Evolutionary conservation across 2,113 vertebrate species (phyloP), one percentile per base, ranked within the genome.

Genomic region (Australoheros scitulus): DNA sequence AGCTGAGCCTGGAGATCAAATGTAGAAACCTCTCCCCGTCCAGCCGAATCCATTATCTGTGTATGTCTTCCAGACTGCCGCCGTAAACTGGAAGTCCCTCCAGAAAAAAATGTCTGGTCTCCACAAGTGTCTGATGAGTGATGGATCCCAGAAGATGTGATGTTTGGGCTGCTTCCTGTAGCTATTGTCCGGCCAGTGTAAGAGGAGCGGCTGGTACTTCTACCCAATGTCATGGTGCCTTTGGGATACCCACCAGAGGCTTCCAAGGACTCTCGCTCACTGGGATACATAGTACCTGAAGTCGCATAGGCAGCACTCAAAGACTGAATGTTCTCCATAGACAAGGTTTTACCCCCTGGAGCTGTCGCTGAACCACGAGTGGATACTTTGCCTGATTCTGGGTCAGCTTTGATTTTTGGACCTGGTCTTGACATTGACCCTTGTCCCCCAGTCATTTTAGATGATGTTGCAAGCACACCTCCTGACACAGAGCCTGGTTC

Each of bases 251-350:
- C 94, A 15, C 96, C 95, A 15, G 97, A 97, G 29, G 96, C 96
- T 79, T 96, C 97, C 64, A 98, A 94, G 6, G 96, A 95, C 60
- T 99, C 97, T 2, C 96, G 97, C 87, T 99, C 97, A 87, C 95
- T 97, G 89, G 98, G 94, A 87, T 99, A 99, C 96, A 97, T 97
- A 80, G 97, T 97, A 89, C 97, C 97, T 80, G 98, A 97, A 1
- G 98, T 97, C 89, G 98, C 97, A 93, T 99, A 99, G 92, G 97
- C 98, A 77, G 98, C 98, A 61, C 97, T 99, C 87, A 99, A 94
- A 81, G 98, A 99, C 94, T 99, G 98, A 92, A 99, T 98, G 81
- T 99, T 99, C 94, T 99, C 98, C 98, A 99, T 99, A 2, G 98
- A 99, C 18, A 99, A 82, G 0, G 98, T 99, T 95, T 99, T 99